A percentile compares a stretch with the other conserved stretches of the same genome.
Conservation (phyloP, 2,888 invertebrate genomes). For the Crematogaster levior region DNA sequence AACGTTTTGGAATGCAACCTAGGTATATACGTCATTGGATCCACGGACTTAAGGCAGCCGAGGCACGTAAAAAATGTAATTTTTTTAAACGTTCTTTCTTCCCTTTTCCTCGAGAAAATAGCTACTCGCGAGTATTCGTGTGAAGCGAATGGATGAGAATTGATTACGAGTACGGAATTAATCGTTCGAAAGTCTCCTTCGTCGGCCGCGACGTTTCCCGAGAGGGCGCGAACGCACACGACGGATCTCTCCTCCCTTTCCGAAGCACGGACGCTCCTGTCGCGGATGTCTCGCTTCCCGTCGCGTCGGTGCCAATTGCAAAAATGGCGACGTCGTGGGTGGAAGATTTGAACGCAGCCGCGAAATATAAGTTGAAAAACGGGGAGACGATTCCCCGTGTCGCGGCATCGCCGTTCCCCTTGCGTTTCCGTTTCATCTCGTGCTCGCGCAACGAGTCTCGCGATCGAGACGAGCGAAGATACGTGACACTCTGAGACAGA, state of each 20-base stretch:
- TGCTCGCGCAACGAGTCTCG: neutral
- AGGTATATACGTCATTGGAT: no score
- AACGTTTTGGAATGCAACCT: no score
- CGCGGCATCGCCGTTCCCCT: neutral
- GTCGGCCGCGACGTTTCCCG: neutral
- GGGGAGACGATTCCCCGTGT: neutral
- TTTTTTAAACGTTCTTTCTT: no score
- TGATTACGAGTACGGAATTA: no score
- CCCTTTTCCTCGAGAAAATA: no score
- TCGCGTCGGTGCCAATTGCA: neutral
- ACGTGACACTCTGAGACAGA: no score
- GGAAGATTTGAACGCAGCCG: constrained; percentile 6
- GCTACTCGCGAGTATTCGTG: no score
- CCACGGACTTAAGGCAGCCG: no score
- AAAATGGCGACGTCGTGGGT: constrained; percentile 15
- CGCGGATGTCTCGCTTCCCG: neutral
- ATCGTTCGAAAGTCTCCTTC: no score
- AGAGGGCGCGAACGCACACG: neutral
- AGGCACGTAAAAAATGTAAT: no score
- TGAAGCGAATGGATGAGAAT: no score
- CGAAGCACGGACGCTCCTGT: neutral
- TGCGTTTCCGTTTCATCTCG: neutral
- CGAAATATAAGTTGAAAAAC: constrained; percentile 32
- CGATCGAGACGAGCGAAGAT: no score
- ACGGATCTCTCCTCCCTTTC: neutral